A percentile compares a stretch with the other conserved stretches of the same genome.
Evolutionary conservation across 2,888 invertebrate genomes (phyloP).

Genomic region (Sericinus montela): DNA sequence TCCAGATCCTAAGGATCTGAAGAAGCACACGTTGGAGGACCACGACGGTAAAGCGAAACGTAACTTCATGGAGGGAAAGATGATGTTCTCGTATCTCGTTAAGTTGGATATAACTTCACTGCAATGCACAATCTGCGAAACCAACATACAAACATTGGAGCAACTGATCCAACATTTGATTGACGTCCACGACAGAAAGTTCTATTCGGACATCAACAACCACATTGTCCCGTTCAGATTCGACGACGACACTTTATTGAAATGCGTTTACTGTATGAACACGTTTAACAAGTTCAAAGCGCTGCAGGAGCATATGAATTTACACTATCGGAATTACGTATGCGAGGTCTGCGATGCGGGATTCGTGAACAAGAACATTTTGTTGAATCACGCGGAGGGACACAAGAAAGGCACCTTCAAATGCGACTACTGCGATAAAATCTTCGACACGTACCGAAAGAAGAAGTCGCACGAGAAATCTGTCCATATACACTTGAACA

Average conservation of each 20-base stretch:
- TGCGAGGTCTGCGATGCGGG: slow-evolving; percentile 38
- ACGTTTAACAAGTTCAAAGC: slow-evolving; percentile 28
- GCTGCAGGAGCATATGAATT: slow-evolving; percentile 41
- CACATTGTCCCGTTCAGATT: slow-evolving; percentile 47
- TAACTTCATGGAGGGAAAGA: slow-evolving; percentile 36
- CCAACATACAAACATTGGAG: slow-evolving; percentile 21
- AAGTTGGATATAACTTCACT: slow-evolving; percentile 45
- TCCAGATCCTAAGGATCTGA: slow-evolving; percentile 36
- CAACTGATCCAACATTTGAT: slow-evolving; percentile 24
- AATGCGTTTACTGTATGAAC: slow-evolving; percentile 29
- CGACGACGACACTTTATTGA: slow-evolving; percentile 26
- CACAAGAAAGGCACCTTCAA: slow-evolving; percentile 35
- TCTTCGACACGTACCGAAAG: slow-evolving; percentile 51
- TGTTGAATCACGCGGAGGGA: slow-evolving; percentile 25
- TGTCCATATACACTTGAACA: slow-evolving; percentile 48
- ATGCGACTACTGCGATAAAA: slow-evolving; percentile 55
- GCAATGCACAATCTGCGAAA: slow-evolving; percentile 25
- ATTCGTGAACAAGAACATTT: slow-evolving; percentile 34
- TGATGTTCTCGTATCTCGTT: slow-evolving; percentile 37
- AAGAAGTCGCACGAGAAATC: slow-evolving; percentile 51
- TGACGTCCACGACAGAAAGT: slow-evolving; percentile 25
- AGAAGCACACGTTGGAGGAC: slow-evolving; percentile 35
- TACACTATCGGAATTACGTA: slow-evolving; percentile 39
- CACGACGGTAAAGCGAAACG: slow-evolving; percentile 32
- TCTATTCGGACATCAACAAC: slow-evolving; percentile 32